Base-by-base conservation (phyloP, 2,888 invertebrate genomes). In the Caenorhabditis imperialis region DNA sequence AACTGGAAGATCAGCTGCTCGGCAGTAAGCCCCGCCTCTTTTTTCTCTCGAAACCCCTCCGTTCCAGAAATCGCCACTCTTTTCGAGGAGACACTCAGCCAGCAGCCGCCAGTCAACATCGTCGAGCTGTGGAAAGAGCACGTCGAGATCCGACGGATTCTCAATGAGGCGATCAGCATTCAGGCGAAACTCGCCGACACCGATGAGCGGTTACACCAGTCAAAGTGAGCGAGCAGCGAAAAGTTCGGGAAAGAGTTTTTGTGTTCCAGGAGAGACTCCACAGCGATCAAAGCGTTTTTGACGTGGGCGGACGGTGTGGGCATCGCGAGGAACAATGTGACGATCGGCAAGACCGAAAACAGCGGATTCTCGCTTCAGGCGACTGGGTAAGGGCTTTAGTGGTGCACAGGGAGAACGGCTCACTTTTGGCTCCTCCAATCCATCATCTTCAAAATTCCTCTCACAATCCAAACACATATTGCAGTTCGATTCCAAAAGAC, bases 111-210 rank as follows among this genome's bases (percentile, higher is more conserved):
- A 7, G 23, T 69, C 5, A 81, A 79, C 42, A 65, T 67, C 12
- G 63, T 71, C 40, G 79, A 84, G 14, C 45, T 85, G 18, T 85
- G 81, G 82, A 79, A 81, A 38, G 84, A 85, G 33, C 85, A 85
- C 65, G 20, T 71, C 14, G 57, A 58, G 47, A 83, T 85, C 35
- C 63, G 81, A 7, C 23, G 58, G 25, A 55, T 63, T 8, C 73
- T 82, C 8, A 63, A 58, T 25, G 54, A 70, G n/a, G 69, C 75
- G 1, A 16, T 25, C n/a, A 45, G 25, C 5, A 16, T 58, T 12
- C 75, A 74, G 33, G 27, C 38, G 10, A 60, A 61, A 30, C 25
- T 73, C 27, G 23, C 54, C 8, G 47, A 60, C 4, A 72, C 72
- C 14, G 54, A 75, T 23, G 37, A 67, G 20, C 40, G 37, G 18